Evolutionary conservation across 2,113 vertebrate species (phyloP).

Genomic region (Semnornis frantzii): DNA sequence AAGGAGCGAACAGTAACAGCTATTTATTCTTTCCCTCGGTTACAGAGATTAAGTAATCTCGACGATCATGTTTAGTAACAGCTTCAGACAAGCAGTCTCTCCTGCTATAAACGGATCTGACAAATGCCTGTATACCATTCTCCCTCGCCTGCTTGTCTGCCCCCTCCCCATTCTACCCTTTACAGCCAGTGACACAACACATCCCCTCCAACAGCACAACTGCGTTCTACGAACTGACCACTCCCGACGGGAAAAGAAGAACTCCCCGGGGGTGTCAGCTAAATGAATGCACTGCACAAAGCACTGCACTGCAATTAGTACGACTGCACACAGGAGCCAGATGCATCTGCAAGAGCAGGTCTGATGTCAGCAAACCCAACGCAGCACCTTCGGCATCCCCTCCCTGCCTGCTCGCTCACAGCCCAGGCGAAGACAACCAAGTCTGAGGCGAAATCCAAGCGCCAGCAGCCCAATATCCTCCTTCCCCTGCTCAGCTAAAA

Average conservation of each 20-base stretch:
- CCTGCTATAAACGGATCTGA: not conserved
- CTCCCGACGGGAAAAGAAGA: not conserved
- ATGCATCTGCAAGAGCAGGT: not conserved
- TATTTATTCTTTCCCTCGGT: not conserved
- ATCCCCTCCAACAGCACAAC: not conserved
- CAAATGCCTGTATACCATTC: not conserved
- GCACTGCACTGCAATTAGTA: not conserved
- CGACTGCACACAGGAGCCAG: not conserved
- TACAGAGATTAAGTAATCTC: not conserved
- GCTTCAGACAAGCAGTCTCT: not conserved
- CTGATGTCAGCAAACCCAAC: not conserved
- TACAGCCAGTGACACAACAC: not conserved
- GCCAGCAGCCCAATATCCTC: not conserved
- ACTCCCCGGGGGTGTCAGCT: not conserved
- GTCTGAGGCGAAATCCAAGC: not conserved
- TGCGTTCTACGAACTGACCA: rapidly evolving
- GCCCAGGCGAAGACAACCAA: not conserved
- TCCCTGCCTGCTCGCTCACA: not conserved
- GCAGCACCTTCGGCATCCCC: not conserved
- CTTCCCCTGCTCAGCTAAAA: not conserved
- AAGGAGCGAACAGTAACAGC: not conserved
- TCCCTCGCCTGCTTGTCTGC: not conserved
- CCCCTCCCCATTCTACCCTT: not conserved
- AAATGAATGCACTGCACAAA: not conserved
- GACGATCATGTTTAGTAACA: not conserved